Conservation (phyloP, 2,888 invertebrate genomes). For the Chromoteleia sp. region DNA sequence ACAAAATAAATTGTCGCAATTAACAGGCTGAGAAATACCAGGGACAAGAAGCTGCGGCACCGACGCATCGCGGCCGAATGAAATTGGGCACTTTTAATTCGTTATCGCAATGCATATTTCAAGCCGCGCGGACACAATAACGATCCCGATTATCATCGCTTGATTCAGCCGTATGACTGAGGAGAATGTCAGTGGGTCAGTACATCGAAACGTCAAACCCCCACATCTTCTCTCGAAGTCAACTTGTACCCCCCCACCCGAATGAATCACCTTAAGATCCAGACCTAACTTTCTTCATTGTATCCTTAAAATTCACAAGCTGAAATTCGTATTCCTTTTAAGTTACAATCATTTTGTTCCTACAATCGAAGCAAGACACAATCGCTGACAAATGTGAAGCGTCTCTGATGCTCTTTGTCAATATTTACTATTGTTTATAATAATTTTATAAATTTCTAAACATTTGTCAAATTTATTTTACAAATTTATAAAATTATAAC, state of each 20-base stretch:
- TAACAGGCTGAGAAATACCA: conserved; percentile 73
- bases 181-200: conserved; percentile 84
- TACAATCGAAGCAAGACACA: conserved; percentile 27
- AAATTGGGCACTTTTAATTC: conserved; percentile 20
- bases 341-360: conserved; percentile 28
- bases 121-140: conserved; percentile 47
- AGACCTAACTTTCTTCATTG: conserved; percentile 66
- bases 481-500: no score
- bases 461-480: no score
- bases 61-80: conserved; percentile 74
- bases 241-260: conserved; percentile 54
- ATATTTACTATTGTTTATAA: no score
- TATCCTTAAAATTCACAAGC: conserved; percentile 54
- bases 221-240: conserved; percentile 75
- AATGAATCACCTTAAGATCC: conserved; percentile 59
- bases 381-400: no score
- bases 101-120: conserved; percentile 49
- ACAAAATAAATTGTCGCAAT: conserved; percentile 73
- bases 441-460: no score
- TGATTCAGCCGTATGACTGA: conserved; percentile 78
- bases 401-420: no score
- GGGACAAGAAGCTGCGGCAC: conserved; percentile 73
- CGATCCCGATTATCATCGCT: conserved; percentile 73
- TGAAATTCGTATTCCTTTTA: conserved; percentile 33
- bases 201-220: conserved; percentile 76